These are phyloP conservation scores for Drosophila triauraria DNA, from an alignment of 1,140 invertebrate species.

Conservation along the genomic window DNA sequence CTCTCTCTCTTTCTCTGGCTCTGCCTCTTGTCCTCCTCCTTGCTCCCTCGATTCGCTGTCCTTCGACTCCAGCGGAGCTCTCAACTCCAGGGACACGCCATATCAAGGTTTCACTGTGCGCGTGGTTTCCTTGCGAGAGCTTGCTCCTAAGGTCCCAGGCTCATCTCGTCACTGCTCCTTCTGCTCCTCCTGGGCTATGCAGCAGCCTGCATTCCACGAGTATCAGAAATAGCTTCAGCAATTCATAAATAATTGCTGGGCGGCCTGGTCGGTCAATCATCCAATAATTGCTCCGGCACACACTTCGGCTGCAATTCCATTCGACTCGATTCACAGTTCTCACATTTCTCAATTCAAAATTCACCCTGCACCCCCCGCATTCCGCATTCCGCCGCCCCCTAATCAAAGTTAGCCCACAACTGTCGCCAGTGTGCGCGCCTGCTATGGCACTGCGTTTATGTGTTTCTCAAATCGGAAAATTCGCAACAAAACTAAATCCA, in stretches of 20 bases:
- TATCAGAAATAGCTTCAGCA: constrained; percentile 9
- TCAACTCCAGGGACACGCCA: constrained; percentile 45
- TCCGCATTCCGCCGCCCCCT: neutral
- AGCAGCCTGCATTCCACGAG: constrained; percentile 15
- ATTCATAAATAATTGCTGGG: constrained; percentile 27
- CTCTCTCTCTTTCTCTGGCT: constrained; percentile 6
- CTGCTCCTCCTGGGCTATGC: neutral
- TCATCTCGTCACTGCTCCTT: constrained; percentile 34
- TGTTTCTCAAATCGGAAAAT: neutral
- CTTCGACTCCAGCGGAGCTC: constrained; percentile 39
- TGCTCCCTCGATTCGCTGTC: constrained; percentile 24
- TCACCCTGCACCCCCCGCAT: neutral
- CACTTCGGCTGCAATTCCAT: neutral
- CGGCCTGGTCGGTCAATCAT: constrained; percentile 20
- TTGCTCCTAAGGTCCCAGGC: constrained; percentile 33
- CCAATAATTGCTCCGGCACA: constrained; percentile 17
- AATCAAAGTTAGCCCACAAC: constrained; percentile 4
- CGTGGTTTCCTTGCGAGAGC: constrained; percentile 42
- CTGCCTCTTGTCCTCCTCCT: neutral
- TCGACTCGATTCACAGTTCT: constrained; percentile 14
- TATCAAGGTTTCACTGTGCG: constrained; percentile 46
- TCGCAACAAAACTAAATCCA: neutral
- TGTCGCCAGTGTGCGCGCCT: constrained; percentile 1
- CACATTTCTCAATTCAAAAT: constrained; percentile 5
- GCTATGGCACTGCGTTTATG: neutral